A percentile compares a stretch with the other conserved stretches of the same genome.
phyloP scores from a whole-genome alignment of 1,140 invertebrate species.

The Lepidurus arcticus region DNA sequence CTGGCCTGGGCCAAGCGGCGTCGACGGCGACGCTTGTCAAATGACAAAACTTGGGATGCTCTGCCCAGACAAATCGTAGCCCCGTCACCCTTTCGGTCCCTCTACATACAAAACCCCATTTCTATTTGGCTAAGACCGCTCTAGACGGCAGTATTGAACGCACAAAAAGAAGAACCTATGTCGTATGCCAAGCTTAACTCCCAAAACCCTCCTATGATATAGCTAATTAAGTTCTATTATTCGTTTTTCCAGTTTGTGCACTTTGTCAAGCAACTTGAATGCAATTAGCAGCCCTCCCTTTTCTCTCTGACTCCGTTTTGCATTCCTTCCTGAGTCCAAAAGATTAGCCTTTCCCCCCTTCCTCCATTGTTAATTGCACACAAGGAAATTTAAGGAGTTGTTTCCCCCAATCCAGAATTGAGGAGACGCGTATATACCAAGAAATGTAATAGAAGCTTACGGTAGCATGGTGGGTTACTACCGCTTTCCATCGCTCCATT shows the following conservation, averaged over 20 bases:
- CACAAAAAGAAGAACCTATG: background rate
- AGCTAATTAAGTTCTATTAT: no score
- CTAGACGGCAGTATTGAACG: background rate
- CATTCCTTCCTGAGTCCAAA: background rate
- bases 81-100: background rate
- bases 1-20: background rate
- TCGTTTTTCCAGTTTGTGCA: background rate
- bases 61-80: background rate
- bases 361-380: background rate
- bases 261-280: background rate
- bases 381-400: background rate
- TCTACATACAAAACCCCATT: background rate
- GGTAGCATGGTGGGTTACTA: background rate
- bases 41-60: slow-evolving; percentile 11
- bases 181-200: background rate
- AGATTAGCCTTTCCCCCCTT: background rate
- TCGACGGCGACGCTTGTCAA: background rate
- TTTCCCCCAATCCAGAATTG: no score
- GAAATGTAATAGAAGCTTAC: background rate
- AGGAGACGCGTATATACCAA: no score
- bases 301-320: background rate
- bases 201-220: background rate
- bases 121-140: background rate
- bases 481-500: slow-evolving; percentile 18
- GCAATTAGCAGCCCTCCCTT: background rate